phyloP scores from a whole-genome alignment of 2,888 invertebrate species.

The Caenorhabditis parvicauda region DNA sequence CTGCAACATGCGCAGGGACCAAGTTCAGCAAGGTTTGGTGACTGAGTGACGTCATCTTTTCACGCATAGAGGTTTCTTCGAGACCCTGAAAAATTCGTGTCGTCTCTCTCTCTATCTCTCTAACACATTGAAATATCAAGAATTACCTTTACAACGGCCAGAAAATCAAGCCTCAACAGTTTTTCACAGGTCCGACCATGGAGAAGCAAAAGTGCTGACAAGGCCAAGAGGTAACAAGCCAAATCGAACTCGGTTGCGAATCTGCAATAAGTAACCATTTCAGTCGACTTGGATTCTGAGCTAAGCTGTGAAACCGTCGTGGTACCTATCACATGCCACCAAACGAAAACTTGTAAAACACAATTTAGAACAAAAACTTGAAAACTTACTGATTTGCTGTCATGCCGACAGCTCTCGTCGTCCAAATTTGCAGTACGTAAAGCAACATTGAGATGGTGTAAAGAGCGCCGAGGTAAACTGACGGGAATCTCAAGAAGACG shows the following conservation, averaged over 20 bases:
- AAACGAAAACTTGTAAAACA: too few species aligned
- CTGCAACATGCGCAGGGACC: constrained; percentile 56
- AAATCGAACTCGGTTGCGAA: constrained; percentile 52
- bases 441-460: constrained; percentile 24
- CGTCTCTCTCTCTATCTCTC: too few species aligned
- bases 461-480: constrained; percentile 26
- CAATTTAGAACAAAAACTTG: neutral
- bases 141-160: constrained; percentile 50
- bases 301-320: too few species aligned
- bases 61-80: constrained; percentile 32
- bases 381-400: constrained; percentile 26
- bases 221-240: constrained; percentile 39
- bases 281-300: too few species aligned
- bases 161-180: constrained; percentile 53
- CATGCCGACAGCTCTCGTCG: constrained; percentile 44
- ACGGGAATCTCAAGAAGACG: constrained; percentile 46
- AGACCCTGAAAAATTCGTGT: constrained; percentile 8
- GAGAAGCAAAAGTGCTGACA: constrained; percentile 45
- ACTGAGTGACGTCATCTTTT: constrained; percentile 34
- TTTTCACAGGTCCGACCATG: constrained; percentile 51
- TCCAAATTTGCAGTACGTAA: constrained; percentile 52
- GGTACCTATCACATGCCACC: too few species aligned
- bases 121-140: neutral
- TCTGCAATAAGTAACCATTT: constrained; percentile 18
- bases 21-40: constrained; percentile 52